Percentiles rank a stretch among this genome's conserved stretches.
Evolutionary conservation across 1,140 invertebrate genomes (phyloP).

Genomic region (Papilio machaon): DNA sequence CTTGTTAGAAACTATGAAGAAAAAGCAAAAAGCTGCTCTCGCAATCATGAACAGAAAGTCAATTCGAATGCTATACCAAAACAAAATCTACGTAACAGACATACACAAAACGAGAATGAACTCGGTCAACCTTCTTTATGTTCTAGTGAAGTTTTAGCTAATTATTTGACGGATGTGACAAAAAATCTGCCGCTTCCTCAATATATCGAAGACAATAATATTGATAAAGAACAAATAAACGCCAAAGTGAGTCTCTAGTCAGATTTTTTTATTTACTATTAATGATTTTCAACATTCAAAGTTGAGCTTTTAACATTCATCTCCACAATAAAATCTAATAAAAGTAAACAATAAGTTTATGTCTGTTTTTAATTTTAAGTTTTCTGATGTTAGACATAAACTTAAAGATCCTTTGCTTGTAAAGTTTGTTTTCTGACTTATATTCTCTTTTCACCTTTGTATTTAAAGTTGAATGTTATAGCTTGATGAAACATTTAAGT

Average conservation of each 20-base stretch:
- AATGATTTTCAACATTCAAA: not conserved
- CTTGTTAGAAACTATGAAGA: conserved; percentile 63
- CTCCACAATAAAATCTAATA: too few relatives aligned
- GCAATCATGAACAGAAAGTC: conserved; percentile 47
- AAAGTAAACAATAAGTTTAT: too few relatives aligned
- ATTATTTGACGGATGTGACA: conserved; percentile 65
- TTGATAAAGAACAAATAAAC: conserved; percentile 54
- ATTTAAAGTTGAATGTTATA: too few relatives aligned
- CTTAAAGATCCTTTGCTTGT: too few relatives aligned
- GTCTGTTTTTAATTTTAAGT: too few relatives aligned
- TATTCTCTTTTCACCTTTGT: too few relatives aligned
- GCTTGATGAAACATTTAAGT: too few relatives aligned
- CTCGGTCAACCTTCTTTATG: conserved; percentile 62
- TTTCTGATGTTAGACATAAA: too few relatives aligned
- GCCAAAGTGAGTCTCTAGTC: conserved; percentile 57
- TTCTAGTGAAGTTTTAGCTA: conserved; percentile 65
- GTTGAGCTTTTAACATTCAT: too few relatives aligned
- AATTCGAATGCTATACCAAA: conserved; percentile 45
- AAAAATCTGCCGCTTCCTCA: conserved; percentile 47
- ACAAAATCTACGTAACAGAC: conserved; percentile 35
- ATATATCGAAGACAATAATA: conserved; percentile 51
- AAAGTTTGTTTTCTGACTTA: too few relatives aligned
- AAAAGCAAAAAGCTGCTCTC: conserved; percentile 44
- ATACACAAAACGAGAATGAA: conserved; percentile 50
- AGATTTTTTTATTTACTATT: not conserved